Percentiles rank a stretch among this genome's conserved stretches.
Evolutionary conservation across 2,888 invertebrate genomes (phyloP).

Genomic region (Eristalinus aeneus): DNA sequence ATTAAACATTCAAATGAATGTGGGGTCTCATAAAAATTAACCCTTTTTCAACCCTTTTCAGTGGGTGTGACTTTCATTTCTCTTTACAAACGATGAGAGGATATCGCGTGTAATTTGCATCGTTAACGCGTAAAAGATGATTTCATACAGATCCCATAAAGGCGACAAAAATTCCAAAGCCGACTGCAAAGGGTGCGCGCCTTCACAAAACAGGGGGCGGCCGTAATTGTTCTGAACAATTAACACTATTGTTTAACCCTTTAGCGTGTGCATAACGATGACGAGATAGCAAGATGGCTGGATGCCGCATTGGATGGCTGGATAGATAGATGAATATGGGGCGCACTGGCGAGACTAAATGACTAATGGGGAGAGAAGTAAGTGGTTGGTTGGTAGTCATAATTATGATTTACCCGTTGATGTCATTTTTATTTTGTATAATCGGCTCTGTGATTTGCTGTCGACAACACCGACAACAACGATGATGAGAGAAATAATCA

Average conservation of each 20-base stretch:
- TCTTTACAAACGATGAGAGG: constrained; percentile 9
- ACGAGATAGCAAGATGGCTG: too few species aligned
- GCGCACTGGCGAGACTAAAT: not conserved
- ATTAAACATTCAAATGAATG: constrained; percentile 68
- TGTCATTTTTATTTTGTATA: constrained; percentile 19
- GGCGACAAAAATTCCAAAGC: not conserved
- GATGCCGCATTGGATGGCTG: not conserved
- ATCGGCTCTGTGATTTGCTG: constrained; percentile 20
- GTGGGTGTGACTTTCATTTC: constrained; percentile 19
- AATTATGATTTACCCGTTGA: constrained; percentile 50
- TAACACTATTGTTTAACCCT: constrained; percentile 67
- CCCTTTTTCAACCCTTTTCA: constrained; percentile 40
- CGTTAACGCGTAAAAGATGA: constrained; percentile 61
- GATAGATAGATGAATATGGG: too few species aligned
- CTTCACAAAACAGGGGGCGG: not conserved
- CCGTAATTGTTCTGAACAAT: constrained; percentile 58
- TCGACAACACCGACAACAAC: not conserved
- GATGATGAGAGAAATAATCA: constrained; percentile 4
- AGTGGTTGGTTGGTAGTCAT: constrained; percentile 14
- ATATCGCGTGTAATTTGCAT: constrained; percentile 58
- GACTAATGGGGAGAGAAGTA: not conserved
- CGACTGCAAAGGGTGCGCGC: not conserved
- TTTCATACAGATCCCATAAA: constrained; percentile 8
- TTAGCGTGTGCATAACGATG: constrained; percentile 6
- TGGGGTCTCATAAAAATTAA: constrained; percentile 58